Base-by-base conservation (phyloP, 2,888 invertebrate species). In the Aricia artaxerxes region DNA sequence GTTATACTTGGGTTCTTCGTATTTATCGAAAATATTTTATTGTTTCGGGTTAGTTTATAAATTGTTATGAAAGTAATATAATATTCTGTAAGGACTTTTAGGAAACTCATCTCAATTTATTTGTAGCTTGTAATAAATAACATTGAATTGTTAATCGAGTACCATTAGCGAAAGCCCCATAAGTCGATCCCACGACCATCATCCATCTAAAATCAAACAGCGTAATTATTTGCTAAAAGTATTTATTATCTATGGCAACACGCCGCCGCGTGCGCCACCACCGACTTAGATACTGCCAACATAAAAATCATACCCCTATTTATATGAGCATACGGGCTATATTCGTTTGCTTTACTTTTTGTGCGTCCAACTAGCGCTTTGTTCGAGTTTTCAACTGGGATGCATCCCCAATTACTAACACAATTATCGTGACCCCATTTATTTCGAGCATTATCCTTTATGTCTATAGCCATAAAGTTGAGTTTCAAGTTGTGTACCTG, bases 191-290 rank as follows among this genome's bases (percentile, higher is more conserved):
- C 92, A 92, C 92, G 92, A 92, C 93, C 93, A 92, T 92, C 92
- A 93, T 92, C 93, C 90, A 86, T 92, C 91, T 89, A 91, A 92
- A 92, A 93, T 93, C 93, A 93, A 94, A 93, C 89, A 93, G 91
- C 88, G 92, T 91, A 91, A 92, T 92, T 93, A 94, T 93, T 94
- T 93, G 93, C 90, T 88, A 87, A 93, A 93, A 92, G 91, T 90
- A 93, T 94, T 93, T 93, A 91, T 91, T 92, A 91, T 92, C 91
- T 89, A 89, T 87, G 86, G 89, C 88, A 88, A 90, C 90, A 90
- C 88, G 91, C 89, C 85, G 91, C 88, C 92, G 90, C 91, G 91
- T 91, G 93, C 87, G 88, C 83, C 80, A 80, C 44, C 77, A 77
- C 76, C 53, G 76, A 60, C n/a, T 13, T 7, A 1, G n/a, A 76